Conservation (phyloP, 2,113 vertebrate genomes). For the Corythaeola cristata region DNA sequence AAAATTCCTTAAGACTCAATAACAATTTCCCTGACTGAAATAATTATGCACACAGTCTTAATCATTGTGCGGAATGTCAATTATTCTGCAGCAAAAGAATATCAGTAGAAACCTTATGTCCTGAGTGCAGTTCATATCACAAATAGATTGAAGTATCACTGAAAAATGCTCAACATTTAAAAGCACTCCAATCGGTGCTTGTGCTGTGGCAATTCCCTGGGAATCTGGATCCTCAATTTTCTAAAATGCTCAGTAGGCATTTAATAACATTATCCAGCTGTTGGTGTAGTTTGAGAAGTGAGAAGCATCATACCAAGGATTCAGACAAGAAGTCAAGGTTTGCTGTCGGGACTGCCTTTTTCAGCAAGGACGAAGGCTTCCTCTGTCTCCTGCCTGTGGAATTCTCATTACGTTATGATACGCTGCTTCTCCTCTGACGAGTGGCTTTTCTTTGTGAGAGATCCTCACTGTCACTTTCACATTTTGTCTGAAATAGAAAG, state of each 20-base stretch:
- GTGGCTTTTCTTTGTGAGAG: conserved; percentile 70
- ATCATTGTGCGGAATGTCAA: not conserved
- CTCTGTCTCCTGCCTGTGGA: not conserved
- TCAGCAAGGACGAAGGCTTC: not conserved
- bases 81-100: not conserved
- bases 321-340: not conserved
- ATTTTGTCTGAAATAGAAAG: conserved; percentile 81
- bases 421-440: conserved; percentile 83
- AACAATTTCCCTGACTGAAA: not conserved
- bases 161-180: not conserved
- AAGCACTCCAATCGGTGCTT: not conserved
- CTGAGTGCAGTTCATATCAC: not conserved
- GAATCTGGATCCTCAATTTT: not conserved
- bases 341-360: not conserved
- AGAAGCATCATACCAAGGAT: not conserved
- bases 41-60: not conserved
- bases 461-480: conserved; percentile 90
- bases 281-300: not conserved
- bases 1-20: not conserved
- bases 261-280: not conserved
- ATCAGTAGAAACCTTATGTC: not conserved
- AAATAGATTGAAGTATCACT: not conserved
- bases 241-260: not conserved
- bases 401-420: conserved; percentile 74
- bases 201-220: not conserved